Conservation (phyloP, 2,797 vertebrate genomes). For the Acanthis flammea region DNA sequence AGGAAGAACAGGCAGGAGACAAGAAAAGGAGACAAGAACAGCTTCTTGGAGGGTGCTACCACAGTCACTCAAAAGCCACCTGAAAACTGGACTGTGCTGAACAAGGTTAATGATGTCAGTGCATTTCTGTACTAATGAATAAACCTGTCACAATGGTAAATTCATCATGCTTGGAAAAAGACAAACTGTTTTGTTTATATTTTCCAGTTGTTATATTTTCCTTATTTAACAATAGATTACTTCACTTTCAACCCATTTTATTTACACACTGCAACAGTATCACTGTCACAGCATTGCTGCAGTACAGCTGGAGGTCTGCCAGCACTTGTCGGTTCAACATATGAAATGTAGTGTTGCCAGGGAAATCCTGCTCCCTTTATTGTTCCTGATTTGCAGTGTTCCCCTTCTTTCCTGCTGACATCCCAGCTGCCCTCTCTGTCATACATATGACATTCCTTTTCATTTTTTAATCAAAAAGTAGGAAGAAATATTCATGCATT, state of each 20-base stretch:
- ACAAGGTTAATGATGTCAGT: neutral
- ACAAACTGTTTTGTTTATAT: neutral
- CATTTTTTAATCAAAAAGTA: slow-evolving; percentile 13
- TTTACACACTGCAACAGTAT: neutral
- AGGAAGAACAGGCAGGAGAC: neutral
- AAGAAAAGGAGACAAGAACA: neutral
- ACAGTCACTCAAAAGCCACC: neutral
- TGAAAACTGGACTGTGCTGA: neutral
- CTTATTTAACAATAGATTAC: neutral
- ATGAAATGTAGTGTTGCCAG: slow-evolving; percentile 15
- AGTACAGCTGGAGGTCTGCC: slow-evolving; percentile 40
- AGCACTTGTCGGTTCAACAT: slow-evolving; percentile 15
- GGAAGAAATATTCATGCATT: neutral
- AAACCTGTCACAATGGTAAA: neutral
- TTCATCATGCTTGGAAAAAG: neutral
- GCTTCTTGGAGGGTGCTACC: neutral
- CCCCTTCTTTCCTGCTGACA: slow-evolving; percentile 49
- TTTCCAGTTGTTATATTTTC: neutral
- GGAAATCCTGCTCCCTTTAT: slow-evolving; percentile 46
- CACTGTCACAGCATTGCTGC: slow-evolving; percentile 17
- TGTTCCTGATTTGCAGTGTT: slow-evolving; percentile 3
- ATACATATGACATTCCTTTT: slow-evolving; percentile 29
- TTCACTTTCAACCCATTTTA: neutral
- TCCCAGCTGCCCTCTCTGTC: slow-evolving; percentile 51
- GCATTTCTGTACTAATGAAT: neutral